Evolutionary conservation across 2,888 invertebrate species (phyloP), one percentile per base, ranked within the genome.

Genomic region (Trissonchulus sp.): DNA sequence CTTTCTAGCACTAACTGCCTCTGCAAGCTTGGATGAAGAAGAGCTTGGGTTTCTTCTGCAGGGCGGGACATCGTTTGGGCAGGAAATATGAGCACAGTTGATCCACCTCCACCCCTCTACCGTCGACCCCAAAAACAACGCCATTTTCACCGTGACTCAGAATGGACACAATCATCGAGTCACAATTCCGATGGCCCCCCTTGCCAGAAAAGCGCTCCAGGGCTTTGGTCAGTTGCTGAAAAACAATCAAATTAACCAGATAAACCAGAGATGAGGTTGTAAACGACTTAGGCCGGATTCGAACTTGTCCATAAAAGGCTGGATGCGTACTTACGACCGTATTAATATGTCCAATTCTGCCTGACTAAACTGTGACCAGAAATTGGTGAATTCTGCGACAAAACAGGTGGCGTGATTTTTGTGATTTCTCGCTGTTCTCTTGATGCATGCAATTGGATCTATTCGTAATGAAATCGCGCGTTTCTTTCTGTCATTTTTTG

Each of bases 11-110:
- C n/a, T n/a, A n/a, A 80, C 82, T 79, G 77, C 84, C 84, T 77
- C 84, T 78, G 75, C 84, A 84, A 2, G 84, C 84, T 77, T 84
- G 84, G 0, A 84, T 74, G 71, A 84, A 80, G 62, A 83, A 79
- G 30, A 84, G 74, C 74, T 84, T 84, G 2, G 84, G 84, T 75
- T 84, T 84, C 34, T 80, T 81, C 1, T 78, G 78, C 72, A 84
- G 76, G 69, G 77, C 73, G 1, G 81, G 82, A 28, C 84, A 82
- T 71, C 80, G 79, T 3, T 76, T 35, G 1, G 81, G 75, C 73
- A 79, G 81, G 74, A 83, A 76, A 31, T 71, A 75, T 1, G 79
- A 78, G 18, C 78, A 74, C 23, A 83, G 75, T 23, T 79, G 73
- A 28, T 79, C 78, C 2, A 75, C 37, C 18, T 31, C 1, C 28